A percentile compares a stretch with the other conserved stretches of the same genome.
phyloP scores from a whole-genome alignment of 92 coral and sea anemone species.

The Epizoanthus stellaris region DNA sequence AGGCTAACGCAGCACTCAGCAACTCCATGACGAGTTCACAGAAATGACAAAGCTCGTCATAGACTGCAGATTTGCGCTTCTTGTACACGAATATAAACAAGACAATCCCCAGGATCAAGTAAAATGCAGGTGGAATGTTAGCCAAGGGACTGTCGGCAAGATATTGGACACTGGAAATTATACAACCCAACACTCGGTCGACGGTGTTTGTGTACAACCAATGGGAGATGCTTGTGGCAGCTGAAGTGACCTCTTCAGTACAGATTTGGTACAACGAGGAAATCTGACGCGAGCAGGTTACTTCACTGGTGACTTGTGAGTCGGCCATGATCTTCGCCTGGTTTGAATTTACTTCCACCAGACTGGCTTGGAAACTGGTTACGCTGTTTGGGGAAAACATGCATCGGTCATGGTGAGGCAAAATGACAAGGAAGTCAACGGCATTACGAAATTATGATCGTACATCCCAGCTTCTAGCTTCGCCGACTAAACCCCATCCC shows the following conservation, averaged over 20 bases:
- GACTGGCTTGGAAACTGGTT: too few species aligned
- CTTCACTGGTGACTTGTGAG: not conserved
- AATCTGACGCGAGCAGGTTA: not conserved
- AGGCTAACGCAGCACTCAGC: slow-evolving; percentile 61
- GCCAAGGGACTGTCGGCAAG: not conserved
- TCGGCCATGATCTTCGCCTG: not conserved
- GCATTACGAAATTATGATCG: too few species aligned
- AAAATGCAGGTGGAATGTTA: not conserved
- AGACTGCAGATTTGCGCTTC: slow-evolving; percentile 37
- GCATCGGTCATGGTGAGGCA: too few species aligned
- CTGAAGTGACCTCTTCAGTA: not conserved
- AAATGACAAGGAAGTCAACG: too few species aligned
- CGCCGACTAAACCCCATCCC: too few species aligned
- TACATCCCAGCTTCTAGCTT: too few species aligned
- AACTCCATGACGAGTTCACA: slow-evolving; percentile 58
- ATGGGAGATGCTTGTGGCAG: not conserved
- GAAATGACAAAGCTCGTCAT: slow-evolving; percentile 43
- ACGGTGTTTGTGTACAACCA: slow-evolving; percentile 18
- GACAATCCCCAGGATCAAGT: slow-evolving; percentile 26
- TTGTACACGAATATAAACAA: slow-evolving; percentile 18
- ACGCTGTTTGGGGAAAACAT: too few species aligned
- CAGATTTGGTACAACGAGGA: not conserved
- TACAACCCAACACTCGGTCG: slow-evolving; percentile 5
- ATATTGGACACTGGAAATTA: not conserved
- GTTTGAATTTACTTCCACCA: too few species aligned